Percentiles rank a stretch among this genome's conserved stretches.
These are phyloP conservation scores for Mus caroli DNA, from an alignment of 2,797 vertebrate genomes.

Conservation along the genomic window DNA sequence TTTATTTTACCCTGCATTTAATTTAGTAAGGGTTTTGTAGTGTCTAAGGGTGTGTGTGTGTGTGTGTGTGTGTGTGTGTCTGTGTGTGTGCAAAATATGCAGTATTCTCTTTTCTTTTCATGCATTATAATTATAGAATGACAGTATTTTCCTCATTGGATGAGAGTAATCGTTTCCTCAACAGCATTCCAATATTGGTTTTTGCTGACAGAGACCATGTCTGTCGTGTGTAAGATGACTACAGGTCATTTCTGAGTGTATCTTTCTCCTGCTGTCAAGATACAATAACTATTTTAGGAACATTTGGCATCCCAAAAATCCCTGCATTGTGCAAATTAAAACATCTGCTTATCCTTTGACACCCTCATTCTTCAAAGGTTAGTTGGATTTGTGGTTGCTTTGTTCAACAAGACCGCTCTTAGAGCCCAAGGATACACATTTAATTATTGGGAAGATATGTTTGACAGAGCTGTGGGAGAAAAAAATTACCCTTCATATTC, in stretches of 20 bases:
- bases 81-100: conserved; percentile 22
- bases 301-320: conserved; percentile 81
- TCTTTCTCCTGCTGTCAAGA: conserved; percentile 74
- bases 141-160: conserved; percentile 35
- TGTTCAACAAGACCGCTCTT: conserved; percentile 80
- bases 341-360: conserved; percentile 83
- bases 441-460: conserved; percentile 81
- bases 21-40: conserved; percentile 21
- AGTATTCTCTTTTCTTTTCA: conserved; percentile 13
- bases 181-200: not conserved
- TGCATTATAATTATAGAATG: conserved; percentile 36
- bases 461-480: conserved; percentile 69
- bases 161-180: conserved; percentile 63
- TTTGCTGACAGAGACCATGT: conserved; percentile 16
- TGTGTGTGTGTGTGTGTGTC: not conserved
- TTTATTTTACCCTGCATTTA: conserved; percentile 60
- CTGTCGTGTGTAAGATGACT: conserved; percentile 17
- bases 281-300: conserved; percentile 79
- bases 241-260: conserved; percentile 68
- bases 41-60: not conserved
- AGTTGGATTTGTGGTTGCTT: conserved; percentile 75
- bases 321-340: conserved; percentile 79
- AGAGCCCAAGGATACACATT: conserved; percentile 72
- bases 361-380: conserved; percentile 79
- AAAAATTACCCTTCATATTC: conserved; percentile 80